A percentile compares a stretch with the other conserved stretches of the same genome.
Evolutionary conservation across 1,140 invertebrate species (phyloP).

Genomic region (Linepithema humile): DNA sequence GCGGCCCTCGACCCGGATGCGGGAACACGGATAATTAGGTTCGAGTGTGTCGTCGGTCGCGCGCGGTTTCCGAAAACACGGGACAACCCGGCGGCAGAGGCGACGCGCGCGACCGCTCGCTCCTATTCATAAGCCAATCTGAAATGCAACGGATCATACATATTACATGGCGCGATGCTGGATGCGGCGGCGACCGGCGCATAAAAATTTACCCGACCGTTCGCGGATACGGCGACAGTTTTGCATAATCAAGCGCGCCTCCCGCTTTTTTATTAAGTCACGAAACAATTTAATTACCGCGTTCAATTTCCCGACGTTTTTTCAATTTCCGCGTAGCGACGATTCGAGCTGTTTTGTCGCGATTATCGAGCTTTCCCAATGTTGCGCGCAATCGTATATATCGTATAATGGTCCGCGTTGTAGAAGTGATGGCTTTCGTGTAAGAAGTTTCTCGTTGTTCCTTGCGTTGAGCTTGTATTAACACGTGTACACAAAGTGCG

Average conservation of each 20-base stretch:
- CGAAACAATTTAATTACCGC: slow-evolving; percentile 33
- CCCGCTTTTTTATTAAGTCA: not conserved
- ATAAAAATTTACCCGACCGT: slow-evolving; percentile 32
- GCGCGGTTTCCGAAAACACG: slow-evolving; percentile 9
- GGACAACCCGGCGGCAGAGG: too few relatives aligned
- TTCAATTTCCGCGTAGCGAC: not conserved
- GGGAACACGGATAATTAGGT: slow-evolving; percentile 61
- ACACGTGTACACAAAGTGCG: not conserved
- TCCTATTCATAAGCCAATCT: slow-evolving; percentile 56
- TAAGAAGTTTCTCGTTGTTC: not conserved
- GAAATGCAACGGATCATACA: slow-evolving; percentile 56
- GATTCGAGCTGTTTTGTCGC: not conserved
- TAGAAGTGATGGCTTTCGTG: not conserved
- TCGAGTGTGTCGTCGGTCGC: not conserved
- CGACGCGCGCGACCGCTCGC: slow-evolving; percentile 5
- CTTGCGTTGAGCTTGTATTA: not conserved
- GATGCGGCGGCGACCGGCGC: not conserved
- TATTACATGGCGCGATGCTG: slow-evolving; percentile 41
- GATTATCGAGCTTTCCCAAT: not conserved
- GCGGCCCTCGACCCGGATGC: slow-evolving; percentile 41
- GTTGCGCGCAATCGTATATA: too few relatives aligned
- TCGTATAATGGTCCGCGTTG: too few relatives aligned
- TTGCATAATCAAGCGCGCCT: slow-evolving; percentile 32
- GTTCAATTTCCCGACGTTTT: not conserved
- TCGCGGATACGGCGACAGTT: slow-evolving; percentile 13